A percentile compares a stretch with the other conserved stretches of the same genome.
These are phyloP conservation scores for Spongilla lacustris DNA, from an alignment of 37 sponge, comb jelly and placozoan genomes.

Conservation along the genomic window DNA sequence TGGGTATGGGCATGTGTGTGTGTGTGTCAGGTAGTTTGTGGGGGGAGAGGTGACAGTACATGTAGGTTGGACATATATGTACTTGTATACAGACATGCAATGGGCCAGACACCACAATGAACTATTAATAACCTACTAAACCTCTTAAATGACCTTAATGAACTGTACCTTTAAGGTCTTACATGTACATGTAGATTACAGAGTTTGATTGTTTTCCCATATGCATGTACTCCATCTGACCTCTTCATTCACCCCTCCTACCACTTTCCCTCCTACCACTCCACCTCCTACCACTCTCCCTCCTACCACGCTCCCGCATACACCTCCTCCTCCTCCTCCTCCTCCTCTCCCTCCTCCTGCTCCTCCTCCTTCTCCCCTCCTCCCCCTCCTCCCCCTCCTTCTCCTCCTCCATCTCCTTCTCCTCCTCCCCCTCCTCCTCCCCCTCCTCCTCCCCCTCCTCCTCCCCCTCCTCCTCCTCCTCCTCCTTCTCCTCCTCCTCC, in stretches of 20 bases:
- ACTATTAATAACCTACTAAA: no score
- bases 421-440: neutral
- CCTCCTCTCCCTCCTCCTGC: neutral
- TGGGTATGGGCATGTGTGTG: neutral
- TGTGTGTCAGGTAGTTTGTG: neutral
- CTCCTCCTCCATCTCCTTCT: neutral
- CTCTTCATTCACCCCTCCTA: neutral
- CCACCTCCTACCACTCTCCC: neutral
- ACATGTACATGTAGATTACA: no score
- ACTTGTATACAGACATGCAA: no score
- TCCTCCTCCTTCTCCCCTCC: constrained; percentile 10
- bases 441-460: neutral
- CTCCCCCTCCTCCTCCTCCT: neutral
- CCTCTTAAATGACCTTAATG: no score
- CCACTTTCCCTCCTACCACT: neutral
- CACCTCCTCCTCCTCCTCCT: neutral
- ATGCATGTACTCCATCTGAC: neutral
- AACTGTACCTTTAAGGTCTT: no score
- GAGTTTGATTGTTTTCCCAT: no score
- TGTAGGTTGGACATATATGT: no score
- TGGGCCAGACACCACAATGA: no score
- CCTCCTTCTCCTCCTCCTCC: constrained; percentile 53
- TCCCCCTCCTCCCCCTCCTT: neutral
- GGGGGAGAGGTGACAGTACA: no score
- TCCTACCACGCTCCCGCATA: constrained; percentile 5